A percentile compares a stretch with the other conserved stretches of the same genome.
These are phyloP conservation scores for Mya arenaria DNA, from an alignment of 1,140 invertebrate species.

Conservation along the genomic window DNA sequence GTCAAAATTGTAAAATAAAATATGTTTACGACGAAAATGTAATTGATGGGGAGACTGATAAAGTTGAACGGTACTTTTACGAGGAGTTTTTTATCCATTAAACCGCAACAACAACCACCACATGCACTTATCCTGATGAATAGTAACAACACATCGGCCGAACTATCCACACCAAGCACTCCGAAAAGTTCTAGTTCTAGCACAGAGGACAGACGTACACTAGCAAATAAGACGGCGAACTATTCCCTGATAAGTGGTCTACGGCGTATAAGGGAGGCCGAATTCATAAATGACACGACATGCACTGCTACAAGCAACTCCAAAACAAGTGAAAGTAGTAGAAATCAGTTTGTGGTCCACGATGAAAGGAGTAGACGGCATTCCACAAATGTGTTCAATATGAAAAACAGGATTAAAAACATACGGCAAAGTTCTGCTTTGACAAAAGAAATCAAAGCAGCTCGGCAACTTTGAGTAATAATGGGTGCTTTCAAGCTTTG, in stretches of 20 bases:
- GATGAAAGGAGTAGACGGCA: conserved; percentile 57
- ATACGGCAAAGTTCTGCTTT: conserved; percentile 77
- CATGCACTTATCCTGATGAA: conserved; percentile 19
- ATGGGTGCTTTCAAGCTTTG: conserved; percentile 86
- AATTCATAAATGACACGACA: conserved; percentile 64
- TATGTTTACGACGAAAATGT: conserved; percentile 78
- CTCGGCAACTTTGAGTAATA: conserved; percentile 86
- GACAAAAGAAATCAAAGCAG: conserved; percentile 85
- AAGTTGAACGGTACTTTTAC: conserved; percentile 75
- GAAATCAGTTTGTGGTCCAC: conserved; percentile 62
- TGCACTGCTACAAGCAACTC: conserved; percentile 13
- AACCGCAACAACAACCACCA: conserved; percentile 1
- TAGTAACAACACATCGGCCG: conserved; percentile 12
- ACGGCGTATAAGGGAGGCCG: conserved; percentile 61
- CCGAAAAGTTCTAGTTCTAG: conserved; percentile 57
- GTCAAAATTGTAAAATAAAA: conserved; percentile 72
- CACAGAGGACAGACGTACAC: conserved; percentile 59
- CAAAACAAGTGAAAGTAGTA: conserved; percentile 12
- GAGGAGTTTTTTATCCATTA: conserved; percentile 62
- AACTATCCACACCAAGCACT: conserved; percentile 53
- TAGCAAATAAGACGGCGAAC: too few relatives aligned
- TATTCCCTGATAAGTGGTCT: conserved; percentile 64
- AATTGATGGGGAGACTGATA: conserved; percentile 75
- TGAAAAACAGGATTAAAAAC: conserved; percentile 67
- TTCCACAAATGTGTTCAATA: conserved; percentile 56